Percentiles rank a stretch among this genome's conserved stretches.
Conservation (phyloP, 2,797 vertebrate species). For the Parambassis ranga region DNA sequence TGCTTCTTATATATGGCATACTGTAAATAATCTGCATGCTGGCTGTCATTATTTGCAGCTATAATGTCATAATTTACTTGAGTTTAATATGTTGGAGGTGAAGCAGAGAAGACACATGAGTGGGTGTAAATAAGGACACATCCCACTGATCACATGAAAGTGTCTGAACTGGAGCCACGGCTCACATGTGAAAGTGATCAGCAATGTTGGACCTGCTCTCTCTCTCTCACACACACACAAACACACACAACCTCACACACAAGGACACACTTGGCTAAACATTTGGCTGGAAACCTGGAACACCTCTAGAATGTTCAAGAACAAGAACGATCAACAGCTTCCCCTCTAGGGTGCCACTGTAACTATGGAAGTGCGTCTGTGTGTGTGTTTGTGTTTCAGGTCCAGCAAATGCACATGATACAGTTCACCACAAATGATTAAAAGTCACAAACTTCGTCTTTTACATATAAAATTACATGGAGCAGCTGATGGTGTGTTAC, state of each 20-base stretch:
- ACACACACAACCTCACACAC: slow-evolving; percentile 20
- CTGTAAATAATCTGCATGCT: neutral
- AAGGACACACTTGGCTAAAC: slow-evolving; percentile 37
- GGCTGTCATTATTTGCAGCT: neutral
- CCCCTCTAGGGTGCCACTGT: slow-evolving; percentile 10
- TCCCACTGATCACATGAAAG: slow-evolving; percentile 55
- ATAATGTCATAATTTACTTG: neutral
- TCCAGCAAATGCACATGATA: neutral
- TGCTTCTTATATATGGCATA: neutral
- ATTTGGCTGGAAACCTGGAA: slow-evolving; percentile 47
- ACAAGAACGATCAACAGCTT: slow-evolving; percentile 11
- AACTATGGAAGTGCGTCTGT: neutral
- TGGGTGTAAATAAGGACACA: slow-evolving; percentile 47
- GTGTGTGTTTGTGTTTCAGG: slow-evolving; percentile 5
- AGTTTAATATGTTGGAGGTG: slow-evolving; percentile 3
- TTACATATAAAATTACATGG: no score
- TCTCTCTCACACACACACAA: slow-evolving; percentile 1
- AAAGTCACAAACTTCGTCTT: neutral
- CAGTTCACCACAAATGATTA: neutral
- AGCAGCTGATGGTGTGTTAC: no score
- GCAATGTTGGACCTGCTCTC: slow-evolving; percentile 26
- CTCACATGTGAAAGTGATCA: slow-evolving; percentile 74
- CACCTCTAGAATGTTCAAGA: slow-evolving; percentile 37
- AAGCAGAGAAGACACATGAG: slow-evolving; percentile 12
- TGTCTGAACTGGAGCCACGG: slow-evolving; percentile 44